Percentiles rank a stretch among this genome's conserved stretches.
phyloP scores from a whole-genome alignment of 2,113 vertebrate genomes.

The Athene noctua region DNA sequence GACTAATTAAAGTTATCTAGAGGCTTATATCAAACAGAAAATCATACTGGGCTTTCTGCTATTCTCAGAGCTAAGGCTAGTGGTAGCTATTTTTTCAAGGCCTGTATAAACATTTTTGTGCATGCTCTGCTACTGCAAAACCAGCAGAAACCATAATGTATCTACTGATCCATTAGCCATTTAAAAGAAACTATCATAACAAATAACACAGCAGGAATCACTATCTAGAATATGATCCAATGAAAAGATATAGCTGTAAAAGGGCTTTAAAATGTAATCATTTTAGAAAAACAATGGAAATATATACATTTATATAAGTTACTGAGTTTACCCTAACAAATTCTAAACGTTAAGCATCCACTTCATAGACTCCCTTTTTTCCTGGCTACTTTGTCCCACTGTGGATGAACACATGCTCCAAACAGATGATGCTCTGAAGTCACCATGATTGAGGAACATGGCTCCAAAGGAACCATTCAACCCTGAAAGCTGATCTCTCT shows the following conservation, averaged over 20 bases:
- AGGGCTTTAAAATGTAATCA: not conserved
- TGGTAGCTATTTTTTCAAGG: not conserved
- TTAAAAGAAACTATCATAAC: not conserved
- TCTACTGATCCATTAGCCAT: not conserved
- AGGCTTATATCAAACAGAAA: not conserved
- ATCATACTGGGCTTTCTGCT: not conserved
- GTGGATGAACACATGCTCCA: accelerated
- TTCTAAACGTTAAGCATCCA: not conserved
- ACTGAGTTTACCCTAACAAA: not conserved
- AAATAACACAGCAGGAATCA: not conserved
- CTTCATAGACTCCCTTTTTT: not conserved
- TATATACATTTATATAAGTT: not conserved
- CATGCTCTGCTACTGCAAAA: not conserved
- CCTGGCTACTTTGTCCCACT: not conserved
- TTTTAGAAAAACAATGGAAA: not conserved
- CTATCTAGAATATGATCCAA: not conserved
- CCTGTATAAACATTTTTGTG: not conserved
- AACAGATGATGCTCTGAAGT: not conserved
- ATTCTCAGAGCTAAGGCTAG: not conserved
- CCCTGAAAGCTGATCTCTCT: not conserved
- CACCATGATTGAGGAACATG: accelerated
- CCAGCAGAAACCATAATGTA: not conserved
- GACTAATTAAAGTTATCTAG: not conserved
- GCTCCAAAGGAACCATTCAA: not conserved
- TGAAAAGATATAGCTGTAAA: not conserved